Percentiles rank a stretch among this genome's conserved stretches.
These are phyloP conservation scores for Setipinna tenuifilis DNA, from an alignment of 2,797 vertebrate species.

Conservation along the genomic window DNA sequence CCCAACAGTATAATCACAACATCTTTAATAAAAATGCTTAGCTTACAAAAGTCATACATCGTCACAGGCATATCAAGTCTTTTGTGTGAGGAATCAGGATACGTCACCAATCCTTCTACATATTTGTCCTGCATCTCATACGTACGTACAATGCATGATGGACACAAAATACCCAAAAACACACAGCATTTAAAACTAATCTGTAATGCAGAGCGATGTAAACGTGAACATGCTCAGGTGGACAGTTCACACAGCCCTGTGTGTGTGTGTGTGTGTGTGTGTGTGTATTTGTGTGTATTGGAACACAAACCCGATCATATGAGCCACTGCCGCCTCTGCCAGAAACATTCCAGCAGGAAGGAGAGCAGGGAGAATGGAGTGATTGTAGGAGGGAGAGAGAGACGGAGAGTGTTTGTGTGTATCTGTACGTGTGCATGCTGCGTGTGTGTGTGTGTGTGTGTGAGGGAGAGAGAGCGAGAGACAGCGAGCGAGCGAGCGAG, in stretches of 20 bases:
- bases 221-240: not conserved
- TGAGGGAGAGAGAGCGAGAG: not conserved
- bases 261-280: slow-evolving; percentile 22
- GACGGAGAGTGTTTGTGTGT: not conserved
- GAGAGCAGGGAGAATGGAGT: not conserved
- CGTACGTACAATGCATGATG: no score
- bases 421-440: no score
- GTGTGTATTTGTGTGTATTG: not conserved
- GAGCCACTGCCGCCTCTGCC: not conserved
- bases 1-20: no score
- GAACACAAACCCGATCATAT: slow-evolving; percentile 26
- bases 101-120: no score
- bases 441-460: not conserved
- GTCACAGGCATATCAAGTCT: no score
- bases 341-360: slow-evolving; percentile 13
- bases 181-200: not conserved
- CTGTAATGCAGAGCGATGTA: not conserved
- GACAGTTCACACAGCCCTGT: not conserved
- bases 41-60: no score
- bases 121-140: no score
- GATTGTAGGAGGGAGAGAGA: not conserved
- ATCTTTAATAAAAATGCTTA: no score
- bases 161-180: not conserved
- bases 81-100: no score
- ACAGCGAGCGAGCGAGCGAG: no score